These are phyloP conservation scores for Lucilia cuprina DNA, from an alignment of 1,140 invertebrate genomes.

Conservation along the genomic window DNA sequence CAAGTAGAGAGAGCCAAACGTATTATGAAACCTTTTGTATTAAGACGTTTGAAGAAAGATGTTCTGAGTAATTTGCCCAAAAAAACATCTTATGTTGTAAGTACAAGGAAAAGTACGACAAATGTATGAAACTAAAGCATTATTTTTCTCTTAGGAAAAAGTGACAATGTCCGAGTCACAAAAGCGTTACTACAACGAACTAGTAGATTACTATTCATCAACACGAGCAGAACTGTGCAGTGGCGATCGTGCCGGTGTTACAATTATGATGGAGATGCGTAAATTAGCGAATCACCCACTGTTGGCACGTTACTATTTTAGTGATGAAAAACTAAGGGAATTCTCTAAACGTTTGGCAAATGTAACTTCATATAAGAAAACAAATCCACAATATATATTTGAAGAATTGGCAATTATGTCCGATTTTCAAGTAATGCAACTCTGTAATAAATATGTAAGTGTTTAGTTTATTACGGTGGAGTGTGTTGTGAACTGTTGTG, in stretches of 20 bases:
- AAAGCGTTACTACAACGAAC: constrained; percentile 74
- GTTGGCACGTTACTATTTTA: constrained; percentile 80
- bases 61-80: constrained; percentile 83
- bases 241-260: constrained; percentile 70
- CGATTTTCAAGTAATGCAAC: constrained; percentile 89
- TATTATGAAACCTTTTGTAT: constrained; percentile 95
- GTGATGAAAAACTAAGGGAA: constrained; percentile 71
- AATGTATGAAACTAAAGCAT: not conserved
- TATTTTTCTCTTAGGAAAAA: constrained; percentile 52
- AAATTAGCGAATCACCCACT: constrained; percentile 91
- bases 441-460: constrained; percentile 67
- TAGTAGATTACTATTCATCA: constrained; percentile 77
- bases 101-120: constrained; percentile 29
- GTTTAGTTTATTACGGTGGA: not conserved
- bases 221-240: constrained; percentile 69
- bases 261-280: constrained; percentile 88
- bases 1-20: constrained; percentile 91
- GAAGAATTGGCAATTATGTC: constrained; percentile 88
- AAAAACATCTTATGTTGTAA: constrained; percentile 76
- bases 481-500: not conserved
- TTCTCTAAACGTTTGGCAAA: constrained; percentile 79
- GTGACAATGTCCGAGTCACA: constrained; percentile 75
- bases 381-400: constrained; percentile 79
- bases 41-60: constrained; percentile 87
- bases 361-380: constrained; percentile 77